Percentiles rank a stretch among this genome's conserved stretches.
These are phyloP conservation scores for Raja brachyura DNA, from an alignment of 2,113 vertebrate genomes.

Conservation along the genomic window DNA sequence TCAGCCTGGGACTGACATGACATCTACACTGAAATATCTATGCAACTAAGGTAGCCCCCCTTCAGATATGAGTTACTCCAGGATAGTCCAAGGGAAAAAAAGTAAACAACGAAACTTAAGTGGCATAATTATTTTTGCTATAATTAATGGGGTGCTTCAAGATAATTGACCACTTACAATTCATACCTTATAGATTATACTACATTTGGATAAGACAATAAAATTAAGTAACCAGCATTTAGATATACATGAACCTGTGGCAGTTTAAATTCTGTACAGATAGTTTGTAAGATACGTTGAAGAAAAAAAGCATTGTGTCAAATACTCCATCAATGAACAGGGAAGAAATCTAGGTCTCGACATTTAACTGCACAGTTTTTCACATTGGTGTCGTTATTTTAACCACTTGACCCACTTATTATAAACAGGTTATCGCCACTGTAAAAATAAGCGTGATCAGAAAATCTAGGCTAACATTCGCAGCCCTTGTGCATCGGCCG, in stretches of 20 bases:
- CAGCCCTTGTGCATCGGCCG: background rate
- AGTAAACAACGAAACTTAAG: background rate
- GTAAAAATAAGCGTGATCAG: background rate
- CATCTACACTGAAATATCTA: no score
- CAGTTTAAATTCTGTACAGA: background rate
- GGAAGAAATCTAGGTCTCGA: constrained; percentile 6
- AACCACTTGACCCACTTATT: constrained; percentile 7
- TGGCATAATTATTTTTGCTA: background rate
- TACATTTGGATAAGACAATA: background rate
- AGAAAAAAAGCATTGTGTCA: background rate
- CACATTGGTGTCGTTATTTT: background rate
- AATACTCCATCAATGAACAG: background rate
- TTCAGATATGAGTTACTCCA: background rate
- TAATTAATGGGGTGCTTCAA: background rate
- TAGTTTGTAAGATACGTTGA: background rate
- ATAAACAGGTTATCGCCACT: background rate
- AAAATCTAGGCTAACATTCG: background rate
- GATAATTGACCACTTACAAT: background rate
- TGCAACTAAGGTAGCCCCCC: no score
- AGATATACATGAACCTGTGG: background rate
- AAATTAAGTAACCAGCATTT: background rate
- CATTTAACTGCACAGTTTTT: constrained; percentile 17
- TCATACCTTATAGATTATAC: background rate
- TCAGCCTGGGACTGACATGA: no score
- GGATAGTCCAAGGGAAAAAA: background rate